phyloP scores from a whole-genome alignment of 2,888 invertebrate genomes.

The Euproctis similis region DNA sequence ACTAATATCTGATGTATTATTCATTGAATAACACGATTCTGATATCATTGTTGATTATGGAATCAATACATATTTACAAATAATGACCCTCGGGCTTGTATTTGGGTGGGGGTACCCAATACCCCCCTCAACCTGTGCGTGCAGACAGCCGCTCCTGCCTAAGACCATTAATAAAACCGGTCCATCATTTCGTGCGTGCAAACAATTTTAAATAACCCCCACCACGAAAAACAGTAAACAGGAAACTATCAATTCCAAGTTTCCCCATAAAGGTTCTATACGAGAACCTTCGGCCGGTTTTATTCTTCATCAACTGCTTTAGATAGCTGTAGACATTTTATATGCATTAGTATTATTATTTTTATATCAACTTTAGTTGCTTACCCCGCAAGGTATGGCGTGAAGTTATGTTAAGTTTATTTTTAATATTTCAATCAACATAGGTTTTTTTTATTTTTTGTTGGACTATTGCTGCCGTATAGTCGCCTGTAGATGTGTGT shows the following conservation, averaged over 20 bases:
- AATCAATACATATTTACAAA: conserved; percentile 48
- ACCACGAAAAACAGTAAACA: conserved; percentile 61
- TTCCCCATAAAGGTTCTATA: conserved; percentile 63
- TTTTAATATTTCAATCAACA: too few species aligned
- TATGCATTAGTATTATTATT: too few species aligned
- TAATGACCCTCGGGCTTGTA: conserved; percentile 43
- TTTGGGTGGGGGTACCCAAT: conserved; percentile 5
- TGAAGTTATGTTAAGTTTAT: too few species aligned
- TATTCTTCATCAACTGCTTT: too few species aligned
- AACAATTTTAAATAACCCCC: conserved; percentile 58
- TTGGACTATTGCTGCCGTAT: conserved; percentile 79
- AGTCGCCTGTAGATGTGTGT: conserved; percentile 78
- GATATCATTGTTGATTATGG: conserved; percentile 49
- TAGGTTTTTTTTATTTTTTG: too few species aligned
- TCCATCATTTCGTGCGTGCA: conserved; percentile 59
- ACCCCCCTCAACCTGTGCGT: conserved; percentile 51
- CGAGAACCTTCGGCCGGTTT: conserved; percentile 41
- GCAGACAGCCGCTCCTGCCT: conserved; percentile 45
- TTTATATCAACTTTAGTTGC: too few species aligned
- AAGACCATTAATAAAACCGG: conserved; percentile 47
- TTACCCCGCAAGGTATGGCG: too few species aligned
- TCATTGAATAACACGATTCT: conserved; percentile 58
- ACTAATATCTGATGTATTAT: conserved; percentile 61
- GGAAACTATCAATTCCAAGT: conserved; percentile 66
- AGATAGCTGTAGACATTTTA: too few species aligned